Conservation (phyloP, 2,797 vertebrate genomes). For the Nannoperca australis region DNA sequence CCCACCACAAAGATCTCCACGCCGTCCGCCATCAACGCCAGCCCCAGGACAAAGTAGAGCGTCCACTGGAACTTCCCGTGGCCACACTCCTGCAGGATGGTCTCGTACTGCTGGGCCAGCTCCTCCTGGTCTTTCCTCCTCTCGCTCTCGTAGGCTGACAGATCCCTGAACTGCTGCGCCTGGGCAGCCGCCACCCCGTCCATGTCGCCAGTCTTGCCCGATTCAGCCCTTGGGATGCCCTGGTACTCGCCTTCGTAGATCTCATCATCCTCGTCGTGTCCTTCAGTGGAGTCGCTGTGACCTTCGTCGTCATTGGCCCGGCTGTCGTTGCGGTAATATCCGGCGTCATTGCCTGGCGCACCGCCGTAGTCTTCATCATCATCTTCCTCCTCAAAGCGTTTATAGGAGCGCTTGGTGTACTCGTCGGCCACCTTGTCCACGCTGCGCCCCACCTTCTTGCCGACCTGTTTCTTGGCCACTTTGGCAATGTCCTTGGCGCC, state of each 20-base stretch:
- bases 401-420: constrained; percentile 94
- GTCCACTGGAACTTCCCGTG: constrained; percentile 98
- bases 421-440: constrained; percentile 93
- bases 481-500: constrained; percentile 98
- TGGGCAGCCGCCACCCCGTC: constrained; percentile 61
- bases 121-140: constrained; percentile 93
- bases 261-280: constrained; percentile 97
- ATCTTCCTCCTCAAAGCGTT: constrained; percentile 95
- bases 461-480: constrained; percentile 93
- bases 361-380: constrained; percentile 90
- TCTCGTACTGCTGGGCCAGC: constrained; percentile 95
- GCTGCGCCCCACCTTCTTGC: constrained; percentile 92
- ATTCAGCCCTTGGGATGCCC: constrained; percentile 93
- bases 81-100: constrained; percentile 96
- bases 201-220: constrained; percentile 84
- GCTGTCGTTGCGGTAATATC: constrained; percentile 88
- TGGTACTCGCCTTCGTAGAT: constrained; percentile 99
- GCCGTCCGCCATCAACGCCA: constrained; percentile 97
- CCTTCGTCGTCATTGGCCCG: constrained; percentile 90
- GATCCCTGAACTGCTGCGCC: constrained; percentile 87
- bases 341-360: constrained; percentile 74
- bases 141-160: constrained; percentile 87
- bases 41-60: constrained; percentile 95
- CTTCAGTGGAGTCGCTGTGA: constrained; percentile 96
- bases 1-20: constrained; percentile 98